Conservation (phyloP, 2,797 vertebrate genomes). For the Anguilla anguilla region DNA sequence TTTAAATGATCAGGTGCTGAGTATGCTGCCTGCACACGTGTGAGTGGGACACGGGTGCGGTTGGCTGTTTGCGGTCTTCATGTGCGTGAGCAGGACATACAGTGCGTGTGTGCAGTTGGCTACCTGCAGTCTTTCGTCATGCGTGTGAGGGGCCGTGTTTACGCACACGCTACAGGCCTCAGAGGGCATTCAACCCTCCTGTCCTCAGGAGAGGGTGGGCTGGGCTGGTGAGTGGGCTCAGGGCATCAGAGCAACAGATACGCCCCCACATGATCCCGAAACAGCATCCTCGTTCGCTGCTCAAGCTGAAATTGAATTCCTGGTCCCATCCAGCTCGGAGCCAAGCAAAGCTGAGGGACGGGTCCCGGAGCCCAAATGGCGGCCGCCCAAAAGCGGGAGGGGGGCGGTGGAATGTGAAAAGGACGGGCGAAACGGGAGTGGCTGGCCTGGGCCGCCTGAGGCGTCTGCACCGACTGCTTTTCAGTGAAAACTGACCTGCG, state of each 20-base stretch:
- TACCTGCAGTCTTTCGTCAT: not conserved
- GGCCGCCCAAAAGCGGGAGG: not conserved
- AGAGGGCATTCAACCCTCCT: not conserved
- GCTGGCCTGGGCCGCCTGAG: not conserved
- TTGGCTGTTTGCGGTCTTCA: too few relatives aligned
- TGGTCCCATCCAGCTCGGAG: not conserved
- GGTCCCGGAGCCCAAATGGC: not conserved
- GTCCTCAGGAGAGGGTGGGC: not conserved
- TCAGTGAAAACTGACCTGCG: constrained; percentile 46
- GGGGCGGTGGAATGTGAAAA: not conserved
- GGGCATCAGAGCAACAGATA: not conserved
- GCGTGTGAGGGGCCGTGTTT: not conserved
- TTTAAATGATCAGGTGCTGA: not conserved
- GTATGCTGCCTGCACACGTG: not conserved
- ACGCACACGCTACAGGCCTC: not conserved
- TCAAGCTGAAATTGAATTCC: not conserved
- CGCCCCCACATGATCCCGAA: not conserved
- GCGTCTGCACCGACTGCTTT: constrained; percentile 35
- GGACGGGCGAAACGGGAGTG: not conserved
- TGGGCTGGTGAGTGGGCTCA: not conserved
- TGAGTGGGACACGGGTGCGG: too few relatives aligned
- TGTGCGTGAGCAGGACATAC: too few relatives aligned
- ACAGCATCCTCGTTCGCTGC: not conserved
- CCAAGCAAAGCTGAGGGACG: constrained; percentile 7
- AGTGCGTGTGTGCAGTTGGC: not conserved